Evolutionary conservation across 2,888 invertebrate genomes (phyloP).

Genomic region (Meloe dianella): DNA sequence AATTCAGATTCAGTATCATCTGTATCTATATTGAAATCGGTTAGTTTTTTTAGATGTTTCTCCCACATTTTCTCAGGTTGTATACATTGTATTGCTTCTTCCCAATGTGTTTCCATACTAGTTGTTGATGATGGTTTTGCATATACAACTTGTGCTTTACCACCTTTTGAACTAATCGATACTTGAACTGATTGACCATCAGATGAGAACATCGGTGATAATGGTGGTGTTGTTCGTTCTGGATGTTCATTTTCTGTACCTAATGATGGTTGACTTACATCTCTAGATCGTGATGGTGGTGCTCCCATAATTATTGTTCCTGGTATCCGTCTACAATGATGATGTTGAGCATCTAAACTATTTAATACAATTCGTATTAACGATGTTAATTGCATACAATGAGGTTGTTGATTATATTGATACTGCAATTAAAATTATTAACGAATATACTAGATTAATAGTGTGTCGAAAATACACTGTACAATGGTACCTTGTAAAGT

Average conservation of each 20-base stretch:
- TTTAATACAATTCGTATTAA: slow-evolving; percentile 89
- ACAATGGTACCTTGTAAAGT: slow-evolving; percentile 82
- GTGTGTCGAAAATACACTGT: slow-evolving; percentile 18
- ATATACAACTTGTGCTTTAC: slow-evolving; percentile 57
- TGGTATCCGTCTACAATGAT: slow-evolving; percentile 86
- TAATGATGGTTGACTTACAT: slow-evolving; percentile 77
- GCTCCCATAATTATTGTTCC: slow-evolving; percentile 79
- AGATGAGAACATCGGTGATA: slow-evolving; percentile 68
- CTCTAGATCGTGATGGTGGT: slow-evolving; percentile 70
- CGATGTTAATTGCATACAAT: slow-evolving; percentile 75
- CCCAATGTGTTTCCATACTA: slow-evolving; percentile 73
- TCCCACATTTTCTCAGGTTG: slow-evolving; percentile 51
- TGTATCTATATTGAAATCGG: slow-evolving; percentile 65
- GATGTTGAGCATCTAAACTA: slow-evolving; percentile 90
- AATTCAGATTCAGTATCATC: slow-evolving; percentile 89
- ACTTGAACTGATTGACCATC: slow-evolving; percentile 62
- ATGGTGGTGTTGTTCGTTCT: slow-evolving; percentile 64
- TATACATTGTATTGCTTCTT: slow-evolving; percentile 65
- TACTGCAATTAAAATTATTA: slow-evolving; percentile 62
- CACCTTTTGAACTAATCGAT: slow-evolving; percentile 56
- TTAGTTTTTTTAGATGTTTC: slow-evolving; percentile 41
- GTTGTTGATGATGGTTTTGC: slow-evolving; percentile 57
- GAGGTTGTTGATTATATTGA: slow-evolving; percentile 75
- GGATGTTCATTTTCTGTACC: slow-evolving; percentile 71
- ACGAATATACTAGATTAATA: slow-evolving; percentile 11